Evolutionary conservation across 2,888 invertebrate genomes (phyloP).

Genomic region (Yponomeuta cagnagella): DNA sequence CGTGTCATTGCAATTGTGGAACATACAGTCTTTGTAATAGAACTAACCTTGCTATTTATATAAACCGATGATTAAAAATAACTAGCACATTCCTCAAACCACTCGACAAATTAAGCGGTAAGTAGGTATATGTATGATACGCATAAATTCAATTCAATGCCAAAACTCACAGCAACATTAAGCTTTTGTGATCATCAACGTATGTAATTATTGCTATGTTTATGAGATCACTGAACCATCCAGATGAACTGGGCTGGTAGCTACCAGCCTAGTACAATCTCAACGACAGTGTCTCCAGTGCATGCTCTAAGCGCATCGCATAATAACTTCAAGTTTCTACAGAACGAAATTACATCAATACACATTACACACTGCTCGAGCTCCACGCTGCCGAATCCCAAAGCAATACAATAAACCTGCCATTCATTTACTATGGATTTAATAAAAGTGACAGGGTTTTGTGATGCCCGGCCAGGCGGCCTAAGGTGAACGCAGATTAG

Average conservation of each 20-base stretch:
- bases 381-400: neutral
- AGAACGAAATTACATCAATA: neutral
- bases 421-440: too few species aligned
- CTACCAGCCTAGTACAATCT: too few species aligned
- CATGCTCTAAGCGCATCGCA: neutral
- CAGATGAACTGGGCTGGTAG: neutral
- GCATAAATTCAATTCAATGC: neutral
- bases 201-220: neutral
- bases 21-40: conserved; percentile 30
- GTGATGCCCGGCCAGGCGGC: too few species aligned
- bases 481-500: too few species aligned
- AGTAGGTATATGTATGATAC: neutral
- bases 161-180: conserved; percentile 2
- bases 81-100: neutral
- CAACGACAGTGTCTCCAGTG: neutral
- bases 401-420: neutral
- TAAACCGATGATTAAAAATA: conserved; percentile 4
- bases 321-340: neutral
- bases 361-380: neutral
- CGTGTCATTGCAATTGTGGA: conserved; percentile 28
- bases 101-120: neutral
- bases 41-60: neutral
- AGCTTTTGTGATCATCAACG: neutral
- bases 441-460: too few species aligned
- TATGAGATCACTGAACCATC: neutral